A percentile compares a stretch with the other conserved stretches of the same genome.
Conservation (phyloP, 2,113 vertebrate genomes). For the Sinocyclocheilus anophthalmus region DNA sequence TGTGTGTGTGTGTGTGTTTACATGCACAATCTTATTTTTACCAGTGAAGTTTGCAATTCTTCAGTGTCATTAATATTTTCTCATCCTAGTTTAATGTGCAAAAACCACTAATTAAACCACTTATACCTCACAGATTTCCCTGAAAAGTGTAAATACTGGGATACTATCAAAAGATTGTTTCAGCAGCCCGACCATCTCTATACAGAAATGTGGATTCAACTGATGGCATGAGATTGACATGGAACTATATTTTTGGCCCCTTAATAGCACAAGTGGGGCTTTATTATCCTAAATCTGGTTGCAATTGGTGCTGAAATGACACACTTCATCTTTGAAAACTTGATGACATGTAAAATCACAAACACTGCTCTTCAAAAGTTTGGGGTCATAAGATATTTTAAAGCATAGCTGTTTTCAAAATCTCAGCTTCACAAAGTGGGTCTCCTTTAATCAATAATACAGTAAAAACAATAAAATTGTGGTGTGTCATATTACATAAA, state of each 20-base stretch:
- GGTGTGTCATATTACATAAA: too few relatives aligned
- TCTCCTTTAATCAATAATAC: not conserved
- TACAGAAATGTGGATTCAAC: not conserved
- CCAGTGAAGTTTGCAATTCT: not conserved
- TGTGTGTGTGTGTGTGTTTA: constrained; percentile 75
- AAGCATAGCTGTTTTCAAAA: not conserved
- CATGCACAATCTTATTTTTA: not conserved
- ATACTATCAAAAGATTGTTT: not conserved
- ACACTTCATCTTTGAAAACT: not conserved
- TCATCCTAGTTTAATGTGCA: not conserved
- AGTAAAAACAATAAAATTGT: not conserved
- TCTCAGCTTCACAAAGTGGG: not conserved
- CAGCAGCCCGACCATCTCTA: not conserved
- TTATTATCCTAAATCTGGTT: not conserved
- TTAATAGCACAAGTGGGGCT: not conserved
- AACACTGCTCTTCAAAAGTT: not conserved
- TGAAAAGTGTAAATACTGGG: not conserved
- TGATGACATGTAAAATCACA: too few relatives aligned
- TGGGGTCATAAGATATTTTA: not conserved
- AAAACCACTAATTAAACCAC: not conserved
- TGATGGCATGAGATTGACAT: not conserved
- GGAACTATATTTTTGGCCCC: not conserved
- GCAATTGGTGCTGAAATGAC: too few relatives aligned
- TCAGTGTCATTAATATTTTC: not conserved
- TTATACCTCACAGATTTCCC: not conserved